These are phyloP conservation scores for Oncorhynchus mykiss DNA, from an alignment of 2,113 vertebrate species.

Conservation along the genomic window DNA sequence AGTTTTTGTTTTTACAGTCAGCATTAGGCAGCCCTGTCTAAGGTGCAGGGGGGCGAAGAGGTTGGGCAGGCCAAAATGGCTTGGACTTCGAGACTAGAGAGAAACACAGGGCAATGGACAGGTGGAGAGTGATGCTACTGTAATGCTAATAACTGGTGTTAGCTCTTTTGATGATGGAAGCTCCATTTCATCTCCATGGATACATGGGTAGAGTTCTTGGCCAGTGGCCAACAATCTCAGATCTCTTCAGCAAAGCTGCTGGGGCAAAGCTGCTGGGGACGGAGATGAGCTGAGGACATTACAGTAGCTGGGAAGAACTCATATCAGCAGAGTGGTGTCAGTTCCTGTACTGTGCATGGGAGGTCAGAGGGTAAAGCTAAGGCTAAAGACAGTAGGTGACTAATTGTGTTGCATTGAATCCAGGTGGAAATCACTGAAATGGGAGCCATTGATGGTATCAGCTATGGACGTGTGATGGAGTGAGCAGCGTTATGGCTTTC, in stretches of 20 bases:
- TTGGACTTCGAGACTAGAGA: constrained; percentile 8
- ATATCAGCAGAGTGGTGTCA: constrained; percentile 55
- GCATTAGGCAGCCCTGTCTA: constrained; percentile 2
- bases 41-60: too few species aligned
- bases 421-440: constrained; percentile 70
- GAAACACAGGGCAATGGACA: constrained; percentile 25
- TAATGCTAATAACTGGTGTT: too few species aligned
- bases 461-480: constrained; percentile 56
- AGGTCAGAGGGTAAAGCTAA: constrained; percentile 49
- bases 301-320: constrained; percentile 52
- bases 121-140: background rate
- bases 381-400: constrained; percentile 55
- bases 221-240: constrained; percentile 47
- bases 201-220: constrained; percentile 37
- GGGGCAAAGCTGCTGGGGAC: constrained; percentile 16
- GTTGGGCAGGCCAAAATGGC: too few species aligned
- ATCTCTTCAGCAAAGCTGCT: constrained; percentile 55
- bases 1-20: constrained; percentile 55
- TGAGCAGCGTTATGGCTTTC: constrained; percentile 61
- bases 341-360: constrained; percentile 36
- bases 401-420: constrained; percentile 67
- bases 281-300: constrained; percentile 43
- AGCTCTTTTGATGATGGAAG: constrained; percentile 1
- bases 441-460: constrained; percentile 38
- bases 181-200: constrained; percentile 53